phyloP scores from a whole-genome alignment of 2,797 vertebrate genomes.

The Decapterus maruadsi region DNA sequence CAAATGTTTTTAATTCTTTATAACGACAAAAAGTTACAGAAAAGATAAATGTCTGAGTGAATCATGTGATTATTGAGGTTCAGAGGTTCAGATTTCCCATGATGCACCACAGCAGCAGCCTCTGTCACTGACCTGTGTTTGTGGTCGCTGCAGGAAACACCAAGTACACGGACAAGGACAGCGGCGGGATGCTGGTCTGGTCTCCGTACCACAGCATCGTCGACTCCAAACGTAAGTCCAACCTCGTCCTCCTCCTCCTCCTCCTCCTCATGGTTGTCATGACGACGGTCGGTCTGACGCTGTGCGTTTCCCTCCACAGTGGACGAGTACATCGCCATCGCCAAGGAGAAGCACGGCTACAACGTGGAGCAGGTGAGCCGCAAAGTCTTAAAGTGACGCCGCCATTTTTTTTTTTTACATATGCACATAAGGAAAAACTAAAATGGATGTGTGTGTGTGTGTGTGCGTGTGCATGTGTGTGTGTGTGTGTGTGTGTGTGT shows the following conservation, averaged over 20 bases:
- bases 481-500: not conserved
- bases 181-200: conserved; percentile 98
- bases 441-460: no score
- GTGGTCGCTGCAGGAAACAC: conserved; percentile 85
- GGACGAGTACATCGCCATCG: conserved; percentile 98
- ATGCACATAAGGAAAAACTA: no score
- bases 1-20: no score
- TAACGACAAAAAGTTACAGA: no score
- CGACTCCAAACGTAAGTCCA: conserved; percentile 92
- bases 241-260: not conserved
- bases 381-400: no score
- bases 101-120: not conserved
- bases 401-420: no score
- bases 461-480: not conserved
- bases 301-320: conserved; percentile 83
- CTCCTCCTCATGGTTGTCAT: not conserved
- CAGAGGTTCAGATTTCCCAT: not conserved
- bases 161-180: conserved; percentile 95
- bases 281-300: not conserved
- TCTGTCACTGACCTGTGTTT: not conserved
- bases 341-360: conserved; percentile 98
- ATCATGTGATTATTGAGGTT: no score
- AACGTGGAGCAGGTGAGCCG: conserved; percentile 95
- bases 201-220: conserved; percentile 94
- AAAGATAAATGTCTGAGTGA: no score